Conservation (phyloP, 2,797 vertebrate genomes). For the Pteronotus mesoamericanus region DNA sequence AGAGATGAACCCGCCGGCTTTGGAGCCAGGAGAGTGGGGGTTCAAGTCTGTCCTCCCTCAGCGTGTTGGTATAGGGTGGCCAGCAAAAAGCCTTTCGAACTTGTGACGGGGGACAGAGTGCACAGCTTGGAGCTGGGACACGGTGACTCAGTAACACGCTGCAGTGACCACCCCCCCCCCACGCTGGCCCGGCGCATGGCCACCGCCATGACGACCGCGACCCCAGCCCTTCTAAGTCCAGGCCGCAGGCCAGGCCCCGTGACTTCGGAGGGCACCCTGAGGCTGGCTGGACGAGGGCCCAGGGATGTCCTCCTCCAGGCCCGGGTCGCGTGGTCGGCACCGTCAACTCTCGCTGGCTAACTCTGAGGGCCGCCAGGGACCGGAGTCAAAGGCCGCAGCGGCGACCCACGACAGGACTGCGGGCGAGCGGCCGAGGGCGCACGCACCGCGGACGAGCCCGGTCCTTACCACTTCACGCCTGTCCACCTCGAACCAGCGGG, state of each 20-base stretch:
- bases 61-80: neutral
- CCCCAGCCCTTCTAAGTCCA: no score
- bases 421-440: neutral
- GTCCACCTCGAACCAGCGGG: slow-evolving; percentile 99
- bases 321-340: neutral
- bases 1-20: neutral
- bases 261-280: neutral
- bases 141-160: neutral
- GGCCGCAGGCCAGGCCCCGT: neutral
- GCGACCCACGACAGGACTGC: neutral
- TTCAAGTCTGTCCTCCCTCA: neutral
- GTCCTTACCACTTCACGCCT: slow-evolving; percentile 96
- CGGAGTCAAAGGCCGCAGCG: neutral
- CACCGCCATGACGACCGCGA: fast-evolving
- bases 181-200: neutral
- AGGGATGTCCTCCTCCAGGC: neutral
- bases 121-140: neutral
- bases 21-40: neutral
- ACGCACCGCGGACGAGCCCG: neutral
- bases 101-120: no score
- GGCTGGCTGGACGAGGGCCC: neutral
- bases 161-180: no score
- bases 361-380: neutral
- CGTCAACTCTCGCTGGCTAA: neutral
- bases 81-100: neutral